Evolutionary conservation across 2,797 vertebrate species (phyloP), one percentile per base, ranked within the genome.

Genomic region (Pteronotus mesoamericanus): DNA sequence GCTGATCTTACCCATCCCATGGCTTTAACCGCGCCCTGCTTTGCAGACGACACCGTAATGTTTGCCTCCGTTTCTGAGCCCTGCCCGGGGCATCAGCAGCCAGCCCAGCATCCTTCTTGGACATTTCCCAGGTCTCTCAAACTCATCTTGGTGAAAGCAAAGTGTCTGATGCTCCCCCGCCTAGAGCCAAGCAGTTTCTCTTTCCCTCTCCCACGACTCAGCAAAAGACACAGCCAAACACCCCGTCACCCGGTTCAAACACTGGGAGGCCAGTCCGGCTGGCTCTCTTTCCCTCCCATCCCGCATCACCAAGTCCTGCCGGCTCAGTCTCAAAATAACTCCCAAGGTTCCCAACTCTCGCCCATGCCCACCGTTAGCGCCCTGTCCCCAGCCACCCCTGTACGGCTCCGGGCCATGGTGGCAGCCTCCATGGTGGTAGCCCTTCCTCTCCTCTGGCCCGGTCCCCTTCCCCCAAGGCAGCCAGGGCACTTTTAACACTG

Each of bases 371-470:
- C n/a, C 1, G 77, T 53, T 15, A n/a, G 68, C 32, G 12, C 10
- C 46, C 29, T 12, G 46, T 26, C 46, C 37, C 93, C 32, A 64
- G 51, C 1, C 32, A 16, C 8, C 59, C 32, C 51, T 22, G 32
- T 1, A 16, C 0, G 22, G 66, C 3, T 0, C 5, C 0, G 4
- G 61, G 53, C 0, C 0, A 53, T 7, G 9, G 26, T 3, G 3
- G 1, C 18, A 16, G 6, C 5, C 15, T 22, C 55, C 29, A 10
- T 1, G 0, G 2, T n/a, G n/a, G 9, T 11, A 24, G 26, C 37
- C 32, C 5, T 79, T 10, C 32, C 10, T 11, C 7, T 18, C 15
- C 68, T 57, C 48, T 9, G 29, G 29, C 74, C 37, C 66, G 6
- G 42, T 21, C 32, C 32, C 14, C 44, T 4, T 39, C 24, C 37